Evolutionary conservation across 2,113 vertebrate genomes (phyloP), one percentile per base, ranked within the genome.

Genomic region (Leptocoma aspasia): DNA sequence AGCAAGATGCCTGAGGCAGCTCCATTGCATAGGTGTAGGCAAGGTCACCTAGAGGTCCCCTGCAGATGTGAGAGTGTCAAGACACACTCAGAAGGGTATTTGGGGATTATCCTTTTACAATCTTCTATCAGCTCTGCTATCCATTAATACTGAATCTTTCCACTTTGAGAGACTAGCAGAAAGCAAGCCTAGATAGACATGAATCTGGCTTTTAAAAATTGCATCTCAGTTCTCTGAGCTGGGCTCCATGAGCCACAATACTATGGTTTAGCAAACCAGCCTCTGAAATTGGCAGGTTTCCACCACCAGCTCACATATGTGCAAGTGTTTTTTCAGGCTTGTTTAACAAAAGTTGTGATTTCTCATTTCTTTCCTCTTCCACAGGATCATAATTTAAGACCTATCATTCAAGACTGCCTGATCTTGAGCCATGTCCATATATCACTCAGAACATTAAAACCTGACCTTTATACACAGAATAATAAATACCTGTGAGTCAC

Each of bases 401-500:
- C 95, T 95, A 76, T 97, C 97, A 95, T 91, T 98, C 97, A 97
- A 75, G 94, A 94, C 92, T 94, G 93, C 93, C 96, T 96, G 92
- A 96, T 97, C 95, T 95, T 87, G 86, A 97, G 91, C 90, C 94
- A 96, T 64, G 89, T 95, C 75, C 95, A 96, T 98, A 97, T 97
- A 98, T 98, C 97, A 98, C 82, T 82, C 42, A 86, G 95, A 96
- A 87, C 95, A 97, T 97, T 98, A 98, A 97, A 98, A 97, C 65
- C 65, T 97, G 97, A 98, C 97, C 97, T 98, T 98, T 96, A 94
- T 85, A 97, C 90, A 86, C 68, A 82, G 87, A 83, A 92, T 97
- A 97, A 98, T 98, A 98, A 98, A 98, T 98, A 97, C 95, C 95
- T 77, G 92, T 63, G 90, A 97, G 96, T 97, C 96, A 92, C 97